These are phyloP conservation scores for Calliopsis andreniformis DNA, from an alignment of 1,140 invertebrate genomes.

Conservation along the genomic window DNA sequence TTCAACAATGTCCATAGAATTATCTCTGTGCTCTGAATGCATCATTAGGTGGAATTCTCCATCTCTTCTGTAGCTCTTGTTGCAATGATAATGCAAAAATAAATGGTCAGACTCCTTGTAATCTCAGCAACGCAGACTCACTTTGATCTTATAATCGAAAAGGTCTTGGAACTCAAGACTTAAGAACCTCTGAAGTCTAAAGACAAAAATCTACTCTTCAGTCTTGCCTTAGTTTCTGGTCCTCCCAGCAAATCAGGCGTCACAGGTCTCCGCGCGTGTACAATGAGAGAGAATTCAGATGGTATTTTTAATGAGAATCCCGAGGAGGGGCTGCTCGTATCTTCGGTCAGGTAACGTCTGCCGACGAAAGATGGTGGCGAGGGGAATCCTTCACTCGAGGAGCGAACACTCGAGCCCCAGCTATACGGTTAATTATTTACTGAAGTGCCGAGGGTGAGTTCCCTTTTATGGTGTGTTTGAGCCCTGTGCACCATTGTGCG, in stretches of 20 bases:
- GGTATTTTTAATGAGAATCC: slow-evolving; percentile 57
- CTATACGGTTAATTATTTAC: slow-evolving; percentile 62
- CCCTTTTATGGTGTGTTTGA: slow-evolving; percentile 43
- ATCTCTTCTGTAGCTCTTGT: too few relatives aligned
- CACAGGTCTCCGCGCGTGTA: neutral
- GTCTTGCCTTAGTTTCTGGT: neutral
- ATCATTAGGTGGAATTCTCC: too few relatives aligned
- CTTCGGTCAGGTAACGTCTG: slow-evolving; percentile 51
- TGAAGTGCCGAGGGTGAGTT: slow-evolving; percentile 37
- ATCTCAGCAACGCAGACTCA: too few relatives aligned
- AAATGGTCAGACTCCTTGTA: too few relatives aligned
- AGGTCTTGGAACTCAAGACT: too few relatives aligned
- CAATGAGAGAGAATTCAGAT: neutral
- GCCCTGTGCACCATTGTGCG: slow-evolving; percentile 4
- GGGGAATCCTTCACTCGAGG: slow-evolving; percentile 54
- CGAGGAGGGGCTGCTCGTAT: slow-evolving; percentile 31
- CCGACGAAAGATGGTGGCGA: slow-evolving; percentile 36
- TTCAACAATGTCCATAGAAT: too few relatives aligned
- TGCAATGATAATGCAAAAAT: too few relatives aligned
- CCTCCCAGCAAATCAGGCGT: slow-evolving; percentile 13
- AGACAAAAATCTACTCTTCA: too few relatives aligned
- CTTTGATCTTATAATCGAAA: too few relatives aligned
- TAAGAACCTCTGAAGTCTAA: too few relatives aligned
- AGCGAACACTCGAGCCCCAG: slow-evolving; percentile 40
- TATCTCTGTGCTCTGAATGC: too few relatives aligned